phyloP scores from a whole-genome alignment of 1,140 invertebrate genomes.

The Ostrea denselamellosa region DNA sequence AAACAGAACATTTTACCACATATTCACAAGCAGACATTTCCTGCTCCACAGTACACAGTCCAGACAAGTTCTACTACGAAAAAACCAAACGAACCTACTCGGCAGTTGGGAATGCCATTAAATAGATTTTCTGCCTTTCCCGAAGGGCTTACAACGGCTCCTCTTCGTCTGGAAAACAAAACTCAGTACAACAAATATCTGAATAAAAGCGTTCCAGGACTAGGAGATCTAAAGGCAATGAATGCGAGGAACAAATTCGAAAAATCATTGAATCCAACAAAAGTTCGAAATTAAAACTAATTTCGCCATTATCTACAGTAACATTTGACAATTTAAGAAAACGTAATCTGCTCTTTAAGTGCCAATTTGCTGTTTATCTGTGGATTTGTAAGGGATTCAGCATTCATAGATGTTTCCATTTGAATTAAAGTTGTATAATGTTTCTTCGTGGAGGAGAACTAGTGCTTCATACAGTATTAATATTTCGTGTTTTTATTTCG shows the following conservation, averaged over 20 bases:
- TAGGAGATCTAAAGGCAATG: constrained; percentile 53
- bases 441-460: not conserved
- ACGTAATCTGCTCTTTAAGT: not conserved
- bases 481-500: not conserved
- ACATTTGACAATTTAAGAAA: no score
- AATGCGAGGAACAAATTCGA: constrained; percentile 55
- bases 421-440: not conserved
- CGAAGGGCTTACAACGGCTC: constrained; percentile 48
- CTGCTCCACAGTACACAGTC: not conserved
- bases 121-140: constrained; percentile 20
- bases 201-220: constrained; percentile 23
- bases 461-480: not conserved
- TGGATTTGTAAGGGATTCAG: not conserved
- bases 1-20: constrained; percentile 37
- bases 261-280: constrained; percentile 50
- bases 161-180: constrained; percentile 46
- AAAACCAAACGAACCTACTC: not conserved
- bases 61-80: not conserved
- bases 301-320: not conserved
- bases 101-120: not conserved
- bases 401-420: not conserved
- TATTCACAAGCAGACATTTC: constrained; percentile 12
- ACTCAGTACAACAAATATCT: constrained; percentile 32
- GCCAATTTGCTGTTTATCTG: not conserved
- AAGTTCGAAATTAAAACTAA: constrained; percentile 23